A percentile compares a stretch with the other conserved stretches of the same genome.
Conservation (phyloP, 1,140 invertebrate genomes). For the Pseudomyrmex pallidus region DNA sequence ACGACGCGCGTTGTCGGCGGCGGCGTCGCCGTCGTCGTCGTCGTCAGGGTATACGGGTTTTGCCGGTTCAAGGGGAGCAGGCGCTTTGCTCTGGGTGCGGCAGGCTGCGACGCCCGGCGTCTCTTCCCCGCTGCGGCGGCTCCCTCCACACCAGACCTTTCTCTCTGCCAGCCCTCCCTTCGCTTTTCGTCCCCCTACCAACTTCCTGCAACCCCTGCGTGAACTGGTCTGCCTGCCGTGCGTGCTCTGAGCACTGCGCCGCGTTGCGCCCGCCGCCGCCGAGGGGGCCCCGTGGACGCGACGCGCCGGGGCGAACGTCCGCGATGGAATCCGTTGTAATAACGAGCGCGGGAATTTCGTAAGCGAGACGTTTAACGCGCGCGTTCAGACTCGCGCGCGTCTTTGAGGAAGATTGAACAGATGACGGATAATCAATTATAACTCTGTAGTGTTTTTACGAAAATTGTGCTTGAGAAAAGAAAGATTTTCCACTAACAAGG, state of each 20-base stretch:
- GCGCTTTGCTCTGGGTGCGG: conserved; percentile 81
- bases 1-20: conserved; percentile 58
- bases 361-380: background rate
- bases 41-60: conserved; percentile 71
- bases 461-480: background rate
- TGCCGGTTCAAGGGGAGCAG: conserved; percentile 74
- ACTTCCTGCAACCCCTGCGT: conserved; percentile 6
- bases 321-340: conserved; percentile 45
- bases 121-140: conserved; percentile 47
- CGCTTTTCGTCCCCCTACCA: background rate
- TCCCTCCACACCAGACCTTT: conserved; percentile 5
- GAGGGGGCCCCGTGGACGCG: background rate
- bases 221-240: conserved; percentile 13
- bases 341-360: conserved; percentile 17
- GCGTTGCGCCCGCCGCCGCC: background rate
- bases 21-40: conserved; percentile 60
- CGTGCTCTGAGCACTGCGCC: conserved; percentile 36
- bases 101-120: conserved; percentile 80
- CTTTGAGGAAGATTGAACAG: background rate
- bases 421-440: background rate
- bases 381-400: background rate
- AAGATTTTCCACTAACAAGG: no score
- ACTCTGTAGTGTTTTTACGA: background rate
- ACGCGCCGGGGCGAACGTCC: conserved; percentile 47
- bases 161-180: background rate